These are phyloP conservation scores for Sarcophaga carnaria DNA, from an alignment of 2,888 invertebrate genomes.

Conservation along the genomic window DNA sequence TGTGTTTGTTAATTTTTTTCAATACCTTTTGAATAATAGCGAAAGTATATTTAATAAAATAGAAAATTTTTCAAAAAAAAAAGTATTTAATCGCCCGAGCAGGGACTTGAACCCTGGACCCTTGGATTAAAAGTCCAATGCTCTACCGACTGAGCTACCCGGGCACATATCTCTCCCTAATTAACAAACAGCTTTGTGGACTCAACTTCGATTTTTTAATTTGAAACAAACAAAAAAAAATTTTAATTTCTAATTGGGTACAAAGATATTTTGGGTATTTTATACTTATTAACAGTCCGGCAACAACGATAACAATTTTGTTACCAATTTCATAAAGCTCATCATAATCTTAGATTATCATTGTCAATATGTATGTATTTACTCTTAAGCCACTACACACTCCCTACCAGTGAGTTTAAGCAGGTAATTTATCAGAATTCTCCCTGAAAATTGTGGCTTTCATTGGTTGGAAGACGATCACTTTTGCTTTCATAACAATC, in stretches of 20 bases:
- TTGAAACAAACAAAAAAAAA: no score
- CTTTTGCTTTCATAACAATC: conserved; percentile 77
- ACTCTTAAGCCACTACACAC: neutral
- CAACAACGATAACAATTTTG: neutral
- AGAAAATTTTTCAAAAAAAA: neutral
- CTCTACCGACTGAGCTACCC: conserved; percentile 82
- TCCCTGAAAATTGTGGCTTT: conserved; percentile 68
- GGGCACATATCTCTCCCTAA: conserved; percentile 72
- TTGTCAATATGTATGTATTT: neutral
- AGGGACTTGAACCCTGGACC: conserved; percentile 83
- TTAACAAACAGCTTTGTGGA: neutral
- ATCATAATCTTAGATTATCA: conserved; percentile 5
- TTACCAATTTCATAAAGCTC: neutral
- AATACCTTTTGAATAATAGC: no score
- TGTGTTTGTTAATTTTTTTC: no score
- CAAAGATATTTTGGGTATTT: neutral
- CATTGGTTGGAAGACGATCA: conserved; percentile 77
- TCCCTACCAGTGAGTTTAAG: neutral
- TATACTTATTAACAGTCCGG: neutral
- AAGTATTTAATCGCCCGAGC: conserved; percentile 77
- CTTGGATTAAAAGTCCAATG: conserved; percentile 82
- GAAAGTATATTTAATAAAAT: no score
- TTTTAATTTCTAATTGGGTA: no score
- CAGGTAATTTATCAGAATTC: neutral
- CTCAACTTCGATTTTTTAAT: neutral